Conservation (phyloP, 2,888 invertebrate species). For the Leucozona laternaria region DNA sequence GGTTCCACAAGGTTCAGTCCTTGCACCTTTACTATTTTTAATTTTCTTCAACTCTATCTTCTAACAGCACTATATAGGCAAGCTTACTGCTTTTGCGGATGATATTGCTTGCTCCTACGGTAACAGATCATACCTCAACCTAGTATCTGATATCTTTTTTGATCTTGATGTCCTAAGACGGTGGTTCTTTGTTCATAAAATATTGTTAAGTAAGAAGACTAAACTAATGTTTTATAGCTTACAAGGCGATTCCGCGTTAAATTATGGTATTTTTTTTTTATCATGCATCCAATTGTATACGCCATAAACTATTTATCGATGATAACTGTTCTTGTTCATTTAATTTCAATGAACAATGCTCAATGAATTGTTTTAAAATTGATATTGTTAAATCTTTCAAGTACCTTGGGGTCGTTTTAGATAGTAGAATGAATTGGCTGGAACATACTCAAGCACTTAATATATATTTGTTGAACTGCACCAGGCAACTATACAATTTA, state of each 20-base stretch:
- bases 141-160: not conserved
- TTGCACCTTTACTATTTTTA: not conserved
- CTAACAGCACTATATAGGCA: not conserved
- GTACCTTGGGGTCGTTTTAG: not conserved
- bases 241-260: not conserved
- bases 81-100: not conserved
- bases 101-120: slow-evolving; percentile 5
- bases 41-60: not conserved
- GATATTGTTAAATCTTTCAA: not conserved
- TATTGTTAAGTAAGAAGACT: not conserved
- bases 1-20: not conserved
- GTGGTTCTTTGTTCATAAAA: not conserved
- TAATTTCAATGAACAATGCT: not conserved
- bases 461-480: not conserved
- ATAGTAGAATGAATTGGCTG: not conserved
- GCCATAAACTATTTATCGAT: not conserved
- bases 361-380: not conserved
- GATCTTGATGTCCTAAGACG: slow-evolving; percentile 5
- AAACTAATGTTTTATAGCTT: slow-evolving; percentile 2
- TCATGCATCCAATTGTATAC: not conserved
- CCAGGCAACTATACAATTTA: not conserved
- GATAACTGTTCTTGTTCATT: not conserved
- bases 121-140: not conserved
- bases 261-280: too few relatives aligned
- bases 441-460: not conserved